Evolutionary conservation across 2,113 vertebrate genomes (phyloP).

Genomic region (Megalops atlanticus): DNA sequence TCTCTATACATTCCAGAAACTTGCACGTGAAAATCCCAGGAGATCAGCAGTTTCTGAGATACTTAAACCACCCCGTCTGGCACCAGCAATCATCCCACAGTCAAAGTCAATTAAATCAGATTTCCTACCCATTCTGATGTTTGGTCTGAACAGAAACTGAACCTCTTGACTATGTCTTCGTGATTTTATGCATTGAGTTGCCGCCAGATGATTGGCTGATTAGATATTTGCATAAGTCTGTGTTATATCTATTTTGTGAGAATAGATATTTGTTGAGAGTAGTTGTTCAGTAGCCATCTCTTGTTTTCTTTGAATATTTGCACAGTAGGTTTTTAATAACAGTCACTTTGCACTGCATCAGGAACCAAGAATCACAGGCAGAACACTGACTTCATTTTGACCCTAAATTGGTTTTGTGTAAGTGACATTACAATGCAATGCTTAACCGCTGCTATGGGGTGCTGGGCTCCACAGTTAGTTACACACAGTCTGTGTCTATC

Average conservation of each 20-base stretch:
- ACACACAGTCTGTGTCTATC: slow-evolving; percentile 59
- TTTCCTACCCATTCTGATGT: no score
- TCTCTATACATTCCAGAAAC: no score
- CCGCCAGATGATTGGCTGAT: no score
- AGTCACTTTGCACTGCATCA: not conserved
- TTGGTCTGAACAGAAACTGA: no score
- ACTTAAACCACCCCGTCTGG: no score
- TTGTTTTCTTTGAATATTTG: not conserved
- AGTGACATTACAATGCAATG: slow-evolving; percentile 52
- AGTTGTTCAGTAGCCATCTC: not conserved
- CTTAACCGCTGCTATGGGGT: slow-evolving; percentile 58
- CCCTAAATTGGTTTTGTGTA: slow-evolving; percentile 29
- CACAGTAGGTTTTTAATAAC: not conserved
- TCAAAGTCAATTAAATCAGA: no score
- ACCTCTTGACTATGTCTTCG: no score
- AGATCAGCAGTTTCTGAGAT: no score
- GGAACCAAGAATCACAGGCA: not conserved
- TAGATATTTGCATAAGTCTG: no score
- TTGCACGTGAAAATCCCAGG: no score
- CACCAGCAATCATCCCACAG: no score
- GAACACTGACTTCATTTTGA: not conserved
- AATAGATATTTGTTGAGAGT: not conserved
- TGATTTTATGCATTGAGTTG: no score
- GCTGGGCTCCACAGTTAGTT: slow-evolving; percentile 59
- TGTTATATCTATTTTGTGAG: not conserved